Evolutionary conservation across 37 sponge, comb jelly and placozoan species (phyloP), one percentile per base, ranked within the genome.

Genomic region (Cladorhizidae sp.): DNA sequence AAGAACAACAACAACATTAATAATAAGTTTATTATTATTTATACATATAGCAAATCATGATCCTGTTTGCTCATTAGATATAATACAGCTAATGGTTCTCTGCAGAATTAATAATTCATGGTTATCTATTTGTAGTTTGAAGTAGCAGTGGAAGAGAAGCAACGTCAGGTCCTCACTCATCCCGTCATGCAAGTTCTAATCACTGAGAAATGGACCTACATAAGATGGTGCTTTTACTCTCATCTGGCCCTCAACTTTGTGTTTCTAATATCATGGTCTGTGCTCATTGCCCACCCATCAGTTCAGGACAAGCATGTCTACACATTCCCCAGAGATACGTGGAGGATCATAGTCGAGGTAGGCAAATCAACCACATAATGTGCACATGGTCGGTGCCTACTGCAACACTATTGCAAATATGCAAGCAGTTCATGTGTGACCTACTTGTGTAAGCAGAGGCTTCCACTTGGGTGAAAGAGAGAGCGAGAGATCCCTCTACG

Each of bases 121-220:
- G 23, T 11, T 38, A 50, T 35, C 40, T 54, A 12, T 38, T 20
- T 21, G 1, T 43, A 83, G 89, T 74, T 89, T 69, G 70, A 78
- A 33, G 49, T 45, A 14, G 72, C 76, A 33, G 84, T 89, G 32
- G 72, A 79, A 42, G 42, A 62, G n/a, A n/a, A 52, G 21, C 1
- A 38, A 22, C 40, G 64, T 55, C 36, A 81, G 8, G 59, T 92
- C 31, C 64, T 92, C 21, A 63, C 81, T 35, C 88, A 88, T 49
- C 77, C 85, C 0, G 85, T 88, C 41, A 84, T 92, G 67, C 70
- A 77, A 72, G 74, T 80, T 40, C 81, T 88, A 20, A 74, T 87
- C 3, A 33, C 65, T 20, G 75, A 80, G 40, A 87, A 88, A 40
- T 92, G 93, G 93, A 70, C 45, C 20, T 67, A 15, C 42, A 51